phyloP scores from a whole-genome alignment of 2,113 vertebrate species.

The Burhinus oedicnemus region DNA sequence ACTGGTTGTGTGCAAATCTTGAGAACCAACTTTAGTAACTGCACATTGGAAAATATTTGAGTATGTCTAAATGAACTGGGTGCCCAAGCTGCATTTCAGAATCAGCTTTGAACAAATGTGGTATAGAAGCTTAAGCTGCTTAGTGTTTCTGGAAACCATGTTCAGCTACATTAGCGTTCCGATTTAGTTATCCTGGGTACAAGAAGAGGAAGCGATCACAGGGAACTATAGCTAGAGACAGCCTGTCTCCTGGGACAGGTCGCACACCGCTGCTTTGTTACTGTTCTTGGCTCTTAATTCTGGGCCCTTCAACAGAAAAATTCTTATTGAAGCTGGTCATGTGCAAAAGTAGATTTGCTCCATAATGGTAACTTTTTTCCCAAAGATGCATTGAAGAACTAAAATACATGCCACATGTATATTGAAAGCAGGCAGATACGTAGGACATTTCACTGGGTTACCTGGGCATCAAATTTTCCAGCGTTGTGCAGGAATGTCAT shows the following conservation, averaged over 20 bases:
- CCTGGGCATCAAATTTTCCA: slow-evolving; percentile 99
- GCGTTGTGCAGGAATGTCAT: slow-evolving; percentile 99
- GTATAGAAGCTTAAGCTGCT: neutral
- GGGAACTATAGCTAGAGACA: neutral
- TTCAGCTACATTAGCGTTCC: neutral
- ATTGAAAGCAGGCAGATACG: neutral
- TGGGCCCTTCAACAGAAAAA: neutral
- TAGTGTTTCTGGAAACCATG: neutral
- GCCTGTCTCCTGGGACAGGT: neutral
- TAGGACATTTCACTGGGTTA: slow-evolving; percentile 56
- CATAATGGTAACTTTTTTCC: neutral
- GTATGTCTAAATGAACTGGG: neutral
- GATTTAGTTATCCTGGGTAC: neutral
- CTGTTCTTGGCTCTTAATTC: neutral
- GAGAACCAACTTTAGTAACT: neutral
- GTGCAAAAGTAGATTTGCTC: neutral
- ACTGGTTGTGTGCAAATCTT: neutral
- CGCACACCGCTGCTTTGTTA: neutral
- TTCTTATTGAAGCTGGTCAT: neutral
- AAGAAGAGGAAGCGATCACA: neutral
- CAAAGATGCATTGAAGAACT: neutral
- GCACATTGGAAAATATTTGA: neutral
- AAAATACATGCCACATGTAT: neutral
- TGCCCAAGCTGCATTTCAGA: neutral
- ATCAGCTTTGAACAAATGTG: neutral